Percentiles rank a stretch among this genome's conserved stretches.
These are phyloP conservation scores for Alviniconcha marisindica DNA, from an alignment of 1,140 invertebrate species.

Conservation along the genomic window DNA sequence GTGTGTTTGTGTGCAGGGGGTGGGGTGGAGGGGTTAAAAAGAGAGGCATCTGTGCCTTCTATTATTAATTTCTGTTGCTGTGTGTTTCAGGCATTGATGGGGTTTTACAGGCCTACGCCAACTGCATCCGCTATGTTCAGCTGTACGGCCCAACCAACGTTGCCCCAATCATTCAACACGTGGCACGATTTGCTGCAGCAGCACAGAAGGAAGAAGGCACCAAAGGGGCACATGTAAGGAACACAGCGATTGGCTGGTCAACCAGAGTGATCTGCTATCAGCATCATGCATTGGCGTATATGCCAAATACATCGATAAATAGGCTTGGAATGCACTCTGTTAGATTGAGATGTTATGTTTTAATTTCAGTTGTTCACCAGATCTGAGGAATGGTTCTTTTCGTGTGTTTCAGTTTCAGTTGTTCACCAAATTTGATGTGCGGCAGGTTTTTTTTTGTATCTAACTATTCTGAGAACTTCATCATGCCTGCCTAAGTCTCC, in stretches of 20 bases:
- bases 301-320: no score
- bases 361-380: no score
- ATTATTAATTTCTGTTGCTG: background rate
- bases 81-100: slow-evolving; percentile 74
- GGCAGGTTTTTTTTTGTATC: no score
- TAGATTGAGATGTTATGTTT: no score
- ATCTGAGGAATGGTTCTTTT: no score
- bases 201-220: slow-evolving; percentile 66
- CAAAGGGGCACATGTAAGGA: slow-evolving; percentile 66
- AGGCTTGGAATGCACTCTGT: no score
- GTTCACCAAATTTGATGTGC: no score
- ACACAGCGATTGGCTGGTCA: no score
- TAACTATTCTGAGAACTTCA: no score
- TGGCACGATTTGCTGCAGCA: slow-evolving; percentile 67
- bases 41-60: background rate
- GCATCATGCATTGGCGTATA: background rate
- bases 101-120: slow-evolving; percentile 76
- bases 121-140: slow-evolving; percentile 67
- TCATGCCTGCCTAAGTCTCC: no score
- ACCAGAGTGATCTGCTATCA: background rate
- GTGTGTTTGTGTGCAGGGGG: no score
- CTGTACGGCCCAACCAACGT: slow-evolving; percentile 78
- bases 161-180: slow-evolving; percentile 77
- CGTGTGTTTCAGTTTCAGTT: no score
- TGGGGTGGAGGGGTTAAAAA: background rate